Conservation (phyloP, 2,888 invertebrate genomes). For the Nemapogon koenigi region DNA sequence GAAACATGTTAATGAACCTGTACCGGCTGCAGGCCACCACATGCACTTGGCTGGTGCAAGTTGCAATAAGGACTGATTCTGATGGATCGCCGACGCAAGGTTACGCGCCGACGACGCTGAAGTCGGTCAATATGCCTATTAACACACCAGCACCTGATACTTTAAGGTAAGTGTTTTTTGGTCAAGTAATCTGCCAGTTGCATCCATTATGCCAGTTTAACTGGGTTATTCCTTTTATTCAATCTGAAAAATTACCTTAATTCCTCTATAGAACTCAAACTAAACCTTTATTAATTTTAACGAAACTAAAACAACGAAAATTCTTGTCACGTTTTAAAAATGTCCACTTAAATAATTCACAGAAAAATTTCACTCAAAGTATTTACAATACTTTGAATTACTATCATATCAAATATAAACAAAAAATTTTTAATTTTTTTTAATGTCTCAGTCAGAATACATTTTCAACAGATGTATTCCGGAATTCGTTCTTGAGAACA, state of each 20-base stretch:
- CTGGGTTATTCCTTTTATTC: too few relatives aligned
- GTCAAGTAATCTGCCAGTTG: too few relatives aligned
- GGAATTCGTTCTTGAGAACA: slow-evolving; percentile 89
- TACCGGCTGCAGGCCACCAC: slow-evolving; percentile 82
- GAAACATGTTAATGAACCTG: slow-evolving; percentile 72
- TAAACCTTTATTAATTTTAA: too few relatives aligned
- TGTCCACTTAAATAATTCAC: too few relatives aligned
- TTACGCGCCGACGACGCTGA: slow-evolving; percentile 68
- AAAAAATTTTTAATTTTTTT: not conserved
- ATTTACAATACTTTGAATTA: too few relatives aligned
- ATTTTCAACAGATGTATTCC: slow-evolving; percentile 74
- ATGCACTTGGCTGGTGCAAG: slow-evolving; percentile 84
- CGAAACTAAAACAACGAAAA: too few relatives aligned
- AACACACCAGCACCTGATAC: slow-evolving; percentile 69
- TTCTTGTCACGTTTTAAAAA: too few relatives aligned
- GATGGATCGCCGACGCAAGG: slow-evolving; percentile 32
- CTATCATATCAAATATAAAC: not conserved
- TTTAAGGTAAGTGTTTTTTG: slow-evolving; percentile 70
- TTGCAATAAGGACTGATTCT: slow-evolving; percentile 65
- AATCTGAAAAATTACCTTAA: too few relatives aligned
- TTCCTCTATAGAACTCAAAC: too few relatives aligned
- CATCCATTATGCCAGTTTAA: too few relatives aligned
- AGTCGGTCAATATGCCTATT: slow-evolving; percentile 69
- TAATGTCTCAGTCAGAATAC: too few relatives aligned
- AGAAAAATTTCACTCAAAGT: too few relatives aligned